Evolutionary conservation across 2,888 invertebrate species (phyloP).

Genomic region (Papilio protenor): DNA sequence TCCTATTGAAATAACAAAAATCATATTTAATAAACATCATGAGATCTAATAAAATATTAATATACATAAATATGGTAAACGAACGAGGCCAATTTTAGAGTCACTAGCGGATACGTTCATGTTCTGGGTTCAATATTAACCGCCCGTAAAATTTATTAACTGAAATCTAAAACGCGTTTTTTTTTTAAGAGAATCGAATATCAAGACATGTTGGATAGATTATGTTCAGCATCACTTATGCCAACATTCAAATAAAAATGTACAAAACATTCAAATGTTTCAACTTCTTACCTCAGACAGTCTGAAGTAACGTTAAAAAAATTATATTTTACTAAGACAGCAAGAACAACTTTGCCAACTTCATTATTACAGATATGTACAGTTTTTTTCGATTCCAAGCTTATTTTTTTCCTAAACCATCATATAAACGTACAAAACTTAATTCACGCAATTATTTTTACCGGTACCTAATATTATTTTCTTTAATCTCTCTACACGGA

Average conservation of each 20-base stretch:
- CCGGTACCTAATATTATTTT: constrained; percentile 3
- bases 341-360: not conserved
- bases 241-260: too few species aligned
- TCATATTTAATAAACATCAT: not conserved
- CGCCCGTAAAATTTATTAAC: too few species aligned
- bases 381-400: constrained; percentile 2
- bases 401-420: constrained; percentile 34
- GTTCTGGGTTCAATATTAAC: too few species aligned
- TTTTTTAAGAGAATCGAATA: too few species aligned
- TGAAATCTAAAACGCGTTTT: too few species aligned
- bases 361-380: constrained; percentile 40
- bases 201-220: too few species aligned
- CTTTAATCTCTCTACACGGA: constrained; percentile 13
- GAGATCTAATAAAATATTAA: constrained; percentile 17
- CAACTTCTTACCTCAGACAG: too few species aligned
- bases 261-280: too few species aligned
- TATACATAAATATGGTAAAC: not conserved
- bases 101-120: not conserved
- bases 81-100: not conserved
- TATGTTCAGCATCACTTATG: too few species aligned
- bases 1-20: not conserved
- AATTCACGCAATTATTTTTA: constrained; percentile 30
- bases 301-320: too few species aligned
- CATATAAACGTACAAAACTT: constrained; percentile 53
- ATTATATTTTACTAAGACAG: not conserved